Base-by-base conservation (phyloP, 2,888 invertebrate genomes). In the Nesidiocoris tenuis region DNA sequence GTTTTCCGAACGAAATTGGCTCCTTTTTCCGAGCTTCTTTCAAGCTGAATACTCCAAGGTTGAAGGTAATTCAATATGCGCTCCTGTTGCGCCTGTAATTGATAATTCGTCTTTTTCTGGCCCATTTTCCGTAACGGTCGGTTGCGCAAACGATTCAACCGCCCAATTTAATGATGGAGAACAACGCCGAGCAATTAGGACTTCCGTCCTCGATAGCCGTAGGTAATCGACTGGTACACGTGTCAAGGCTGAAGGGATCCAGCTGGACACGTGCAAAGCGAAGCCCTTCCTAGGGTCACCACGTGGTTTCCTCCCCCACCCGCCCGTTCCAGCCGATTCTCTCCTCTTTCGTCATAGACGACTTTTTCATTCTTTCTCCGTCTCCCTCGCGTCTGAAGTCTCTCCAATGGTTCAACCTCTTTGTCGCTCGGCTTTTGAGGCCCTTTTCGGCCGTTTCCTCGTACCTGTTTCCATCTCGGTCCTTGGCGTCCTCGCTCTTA, bases 361-460 rank as follows among this genome's bases (percentile, higher is more conserved):
- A 16, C 61, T 59, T 7, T 80, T 77, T 72, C n/a, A n/a, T n/a
- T 75, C 78, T 63, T 59, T 21, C 75, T 70, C 61, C 54, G 3
- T 2, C 61, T 59, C 61, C 5, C 61, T 59, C 61, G 5, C 16
- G 3, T 19, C 16, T 3, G 3, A 5, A 18, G 18, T 16, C 16
- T 59, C 61, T 59, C 61, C n/a, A n/a, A n/a, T n/a, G n/a, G n/a
- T n/a, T n/a, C n/a, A n/a, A n/a, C 5, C 61, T 59, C 61, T 59
- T 19, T 59, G 16, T 61, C 22, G 21, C 61, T 18, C 61, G 16
- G 18, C 61, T 59, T 16, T 3, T 39, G 39, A 59, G 16, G 18
- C 61, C 61, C 61, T 59, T n/a, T 19, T 59, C 61, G 18, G 61
- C 16, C 16, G 21, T 19, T 18, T 16, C 18, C 3, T 7, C 16